phyloP scores from a whole-genome alignment of 2,113 vertebrate genomes.

The Entelurus aequoreus region DNA sequence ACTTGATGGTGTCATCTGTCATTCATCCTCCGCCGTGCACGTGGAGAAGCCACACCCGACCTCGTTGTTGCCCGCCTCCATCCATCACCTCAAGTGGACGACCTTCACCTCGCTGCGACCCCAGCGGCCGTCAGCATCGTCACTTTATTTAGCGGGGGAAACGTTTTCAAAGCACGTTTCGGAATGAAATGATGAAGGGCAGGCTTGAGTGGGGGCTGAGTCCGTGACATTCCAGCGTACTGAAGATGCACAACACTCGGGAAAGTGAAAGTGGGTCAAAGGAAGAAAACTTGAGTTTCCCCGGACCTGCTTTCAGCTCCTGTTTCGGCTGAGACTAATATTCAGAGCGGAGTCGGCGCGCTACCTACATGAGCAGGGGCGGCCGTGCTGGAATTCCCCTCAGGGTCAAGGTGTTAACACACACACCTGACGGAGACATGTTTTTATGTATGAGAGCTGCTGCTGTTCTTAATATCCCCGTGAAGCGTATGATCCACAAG shows the following conservation, averaged over 20 bases:
- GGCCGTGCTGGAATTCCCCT: constrained; percentile 49
- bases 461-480: constrained; percentile 48
- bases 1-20: constrained; percentile 35
- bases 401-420: constrained; percentile 44
- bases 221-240: constrained; percentile 61
- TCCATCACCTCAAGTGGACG: constrained; percentile 39
- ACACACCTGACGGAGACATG: constrained; percentile 63
- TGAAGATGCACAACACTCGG: constrained; percentile 52
- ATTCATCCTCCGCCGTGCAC: constrained; percentile 41
- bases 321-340: constrained; percentile 42
- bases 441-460: constrained; percentile 61
- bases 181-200: constrained; percentile 52
- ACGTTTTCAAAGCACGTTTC: constrained; percentile 25
- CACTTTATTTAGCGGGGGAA: background rate
- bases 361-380: constrained; percentile 32
- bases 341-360: constrained; percentile 20
- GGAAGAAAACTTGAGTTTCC: constrained; percentile 40
- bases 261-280: constrained; percentile 69
- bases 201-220: constrained; percentile 63
- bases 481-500: constrained; percentile 54
- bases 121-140: constrained; percentile 6
- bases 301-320: constrained; percentile 36
- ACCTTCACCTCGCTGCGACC: constrained; percentile 35
- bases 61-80: constrained; percentile 20
- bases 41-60: constrained; percentile 1